A percentile compares a stretch with the other conserved stretches of the same genome.
These are phyloP conservation scores for Nephrotoma appendiculata DNA, from an alignment of 2,888 invertebrate species.

Conservation along the genomic window DNA sequence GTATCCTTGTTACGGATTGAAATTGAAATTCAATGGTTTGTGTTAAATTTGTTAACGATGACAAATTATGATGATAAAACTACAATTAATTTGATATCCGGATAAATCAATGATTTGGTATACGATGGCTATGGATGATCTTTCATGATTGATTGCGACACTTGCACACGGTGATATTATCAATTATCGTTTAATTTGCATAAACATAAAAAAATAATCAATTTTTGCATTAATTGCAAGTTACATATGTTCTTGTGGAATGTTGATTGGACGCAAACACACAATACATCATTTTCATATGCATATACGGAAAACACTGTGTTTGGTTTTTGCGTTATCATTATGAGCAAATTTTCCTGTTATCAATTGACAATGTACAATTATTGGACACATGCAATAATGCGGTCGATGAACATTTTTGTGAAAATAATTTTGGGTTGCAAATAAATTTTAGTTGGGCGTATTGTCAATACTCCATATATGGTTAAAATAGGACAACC, in stretches of 20 bases:
- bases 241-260: background rate
- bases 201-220: background rate
- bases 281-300: background rate
- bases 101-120: background rate
- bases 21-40: background rate
- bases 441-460: background rate
- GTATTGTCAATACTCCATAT: no score
- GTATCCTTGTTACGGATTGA: background rate
- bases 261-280: background rate
- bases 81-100: background rate
- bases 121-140: background rate
- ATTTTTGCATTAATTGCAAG: background rate
- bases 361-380: background rate
- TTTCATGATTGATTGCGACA: background rate
- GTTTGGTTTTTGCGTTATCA: background rate
- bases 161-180: background rate
- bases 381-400: background rate
- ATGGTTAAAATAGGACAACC: no score
- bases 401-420: background rate
- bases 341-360: background rate
- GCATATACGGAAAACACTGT: background rate
- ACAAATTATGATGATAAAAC: constrained; percentile 4
- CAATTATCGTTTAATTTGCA: background rate
- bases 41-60: constrained; percentile 4
- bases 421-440: background rate